Evolutionary conservation across 1,140 invertebrate genomes (phyloP), one percentile per base, ranked within the genome.

Genomic region (Sinonovacula constricta): DNA sequence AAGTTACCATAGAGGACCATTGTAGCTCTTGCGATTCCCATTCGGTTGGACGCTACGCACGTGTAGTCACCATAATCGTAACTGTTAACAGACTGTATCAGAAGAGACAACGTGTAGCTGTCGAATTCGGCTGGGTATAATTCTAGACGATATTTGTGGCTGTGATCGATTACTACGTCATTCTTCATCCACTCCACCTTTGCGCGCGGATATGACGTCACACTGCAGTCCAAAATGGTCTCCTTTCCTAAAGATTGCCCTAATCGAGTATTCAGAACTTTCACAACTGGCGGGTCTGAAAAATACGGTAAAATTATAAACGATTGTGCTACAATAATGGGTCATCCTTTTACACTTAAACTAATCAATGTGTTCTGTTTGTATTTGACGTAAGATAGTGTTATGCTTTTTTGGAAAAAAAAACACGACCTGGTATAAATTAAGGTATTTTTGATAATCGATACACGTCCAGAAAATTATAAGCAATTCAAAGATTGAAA

Each of bases 181-280:
- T 93, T 91, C 56, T 94, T 93, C 86, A 96, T 95, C 97, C 97
- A 98, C 83, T 95, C 95, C 57, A 94, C 93, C 4, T 96, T 92
- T 0, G 96, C 94, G 81, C 95, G 94, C 0, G 97, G 97, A 88
- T 94, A 97, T 0, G 96, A 96, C 91, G 98, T 96, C 0, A 97
- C 94, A 88, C 95, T 94, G 85, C 97, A 98, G 89, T 96, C 95
- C 1, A 97, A 90, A 22, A 93, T 92, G 70, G 94, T 88, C 36
- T 87, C 85, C 57, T 84, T 85, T 12, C 84, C 86, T 22, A 80
- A 33, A 26, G 69, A 31, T 68, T 89, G 88, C 14, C 87, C 83
- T 28, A 88, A 82, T 10, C 86, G 63, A 7, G 49, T 60, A 54
- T 85, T 89, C n/a, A 80, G 77, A 39, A 89, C 59, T 22, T 62